phyloP scores from a whole-genome alignment of 2,888 invertebrate genomes.

The Leptogaster cylindrica region DNA sequence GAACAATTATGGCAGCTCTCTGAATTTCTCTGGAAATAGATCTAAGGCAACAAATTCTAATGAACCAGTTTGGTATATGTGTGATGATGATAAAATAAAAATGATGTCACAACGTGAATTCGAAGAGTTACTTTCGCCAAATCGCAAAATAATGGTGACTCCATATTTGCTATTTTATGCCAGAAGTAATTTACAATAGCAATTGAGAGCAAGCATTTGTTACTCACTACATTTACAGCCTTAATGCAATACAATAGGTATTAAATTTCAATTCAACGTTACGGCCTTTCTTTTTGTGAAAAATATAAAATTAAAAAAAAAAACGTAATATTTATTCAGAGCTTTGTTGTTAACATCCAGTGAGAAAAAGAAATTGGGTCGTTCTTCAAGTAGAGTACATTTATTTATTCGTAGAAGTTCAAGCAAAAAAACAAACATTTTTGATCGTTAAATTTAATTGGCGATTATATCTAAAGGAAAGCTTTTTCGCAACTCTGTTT shows the following conservation, averaged over 20 bases:
- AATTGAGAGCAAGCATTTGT: constrained; percentile 22
- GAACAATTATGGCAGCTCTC: constrained; percentile 1
- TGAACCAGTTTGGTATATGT: constrained; percentile 77
- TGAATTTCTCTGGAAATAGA: constrained; percentile 6
- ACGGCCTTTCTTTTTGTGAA: constrained; percentile 34
- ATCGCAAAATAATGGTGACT: constrained; percentile 78
- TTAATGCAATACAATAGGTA: constrained; percentile 39
- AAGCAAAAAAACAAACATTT: too few relatives aligned
- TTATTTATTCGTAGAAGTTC: too few relatives aligned
- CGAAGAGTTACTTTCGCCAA: constrained; percentile 75
- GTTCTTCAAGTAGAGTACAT: constrained; percentile 18
- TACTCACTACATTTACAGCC: constrained; percentile 34
- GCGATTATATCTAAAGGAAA: constrained; percentile 30
- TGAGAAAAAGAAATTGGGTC: constrained; percentile 6
- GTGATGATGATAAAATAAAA: constrained; percentile 85
- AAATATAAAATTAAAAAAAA: constrained; percentile 28
- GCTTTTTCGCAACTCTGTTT: constrained; percentile 30
- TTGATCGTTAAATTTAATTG: constrained; percentile 26
- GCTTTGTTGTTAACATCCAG: constrained; percentile 32
- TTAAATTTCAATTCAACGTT: constrained; percentile 21
- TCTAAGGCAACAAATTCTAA: constrained; percentile 35
- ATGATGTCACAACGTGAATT: constrained; percentile 80
- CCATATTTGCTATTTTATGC: constrained; percentile 88
- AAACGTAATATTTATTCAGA: constrained; percentile 26
- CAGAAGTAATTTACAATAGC: constrained; percentile 64